Conservation (phyloP, 2,888 invertebrate genomes). For the Ophioninae sp. region DNA sequence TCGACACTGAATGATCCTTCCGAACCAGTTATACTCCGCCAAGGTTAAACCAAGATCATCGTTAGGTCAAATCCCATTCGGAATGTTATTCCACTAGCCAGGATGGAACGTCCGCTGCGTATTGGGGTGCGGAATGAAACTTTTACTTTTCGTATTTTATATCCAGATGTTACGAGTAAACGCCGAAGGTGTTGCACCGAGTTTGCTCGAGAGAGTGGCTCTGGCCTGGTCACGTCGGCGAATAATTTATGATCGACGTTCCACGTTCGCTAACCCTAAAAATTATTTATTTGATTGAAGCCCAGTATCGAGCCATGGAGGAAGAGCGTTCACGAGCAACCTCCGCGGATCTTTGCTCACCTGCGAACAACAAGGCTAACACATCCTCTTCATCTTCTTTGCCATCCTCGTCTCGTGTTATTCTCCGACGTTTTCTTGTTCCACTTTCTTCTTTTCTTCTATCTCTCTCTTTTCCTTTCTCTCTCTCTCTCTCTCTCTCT, state of each 20-base stretch:
- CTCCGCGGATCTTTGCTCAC: slow-evolving; percentile 54
- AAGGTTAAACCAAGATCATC: too few species aligned
- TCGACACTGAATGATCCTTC: too few species aligned
- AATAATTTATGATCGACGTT: slow-evolving; percentile 75
- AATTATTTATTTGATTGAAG: slow-evolving; percentile 78
- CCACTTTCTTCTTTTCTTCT: slow-evolving; percentile 24
- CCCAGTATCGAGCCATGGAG: slow-evolving; percentile 66
- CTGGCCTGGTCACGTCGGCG: slow-evolving; percentile 69
- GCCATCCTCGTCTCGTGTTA: slow-evolving; percentile 13
- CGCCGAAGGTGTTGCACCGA: too few species aligned
- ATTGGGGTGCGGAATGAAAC: too few species aligned
- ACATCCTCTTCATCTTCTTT: slow-evolving; percentile 34
- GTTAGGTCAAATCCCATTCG: too few species aligned
- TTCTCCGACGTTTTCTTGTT: slow-evolving; percentile 25
- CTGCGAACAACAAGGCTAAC: slow-evolving; percentile 36
- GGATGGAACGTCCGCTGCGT: too few species aligned
- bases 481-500: not conserved
- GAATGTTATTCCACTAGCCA: too few species aligned
- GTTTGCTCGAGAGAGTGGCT: too few species aligned
- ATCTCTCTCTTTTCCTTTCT: not conserved
- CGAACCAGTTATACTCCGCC: too few species aligned
- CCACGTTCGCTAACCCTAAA: slow-evolving; percentile 69
- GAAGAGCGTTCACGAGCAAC: slow-evolving; percentile 68
- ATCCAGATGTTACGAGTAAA: too few species aligned
- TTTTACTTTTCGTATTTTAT: too few species aligned